Conservation (phyloP, 2,797 vertebrate genomes). For the Pangasius larnaudii region DNA sequence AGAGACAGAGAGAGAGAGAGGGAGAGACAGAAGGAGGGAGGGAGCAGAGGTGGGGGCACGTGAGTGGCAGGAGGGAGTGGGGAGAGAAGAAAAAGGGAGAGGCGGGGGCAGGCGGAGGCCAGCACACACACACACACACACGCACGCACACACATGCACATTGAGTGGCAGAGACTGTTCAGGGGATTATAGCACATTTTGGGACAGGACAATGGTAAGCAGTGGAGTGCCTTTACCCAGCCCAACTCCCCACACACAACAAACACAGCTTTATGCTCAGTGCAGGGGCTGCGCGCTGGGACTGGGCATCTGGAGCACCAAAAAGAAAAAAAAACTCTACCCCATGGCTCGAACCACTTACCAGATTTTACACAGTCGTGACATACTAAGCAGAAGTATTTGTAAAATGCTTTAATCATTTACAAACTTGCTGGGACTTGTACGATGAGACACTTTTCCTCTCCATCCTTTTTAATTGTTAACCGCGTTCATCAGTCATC, state of each 20-base stretch:
- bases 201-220: constrained; percentile 75
- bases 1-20: constrained; percentile 34
- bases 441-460: not conserved
- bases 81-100: constrained; percentile 64
- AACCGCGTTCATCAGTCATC: not conserved
- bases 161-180: constrained; percentile 64
- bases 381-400: constrained; percentile 19
- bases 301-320: constrained; percentile 48
- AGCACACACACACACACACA: constrained; percentile 42
- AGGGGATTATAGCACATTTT: constrained; percentile 75
- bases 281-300: constrained; percentile 66
- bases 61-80: constrained; percentile 51
- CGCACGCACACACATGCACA: constrained; percentile 30
- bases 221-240: constrained; percentile 68
- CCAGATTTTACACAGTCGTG: constrained; percentile 18
- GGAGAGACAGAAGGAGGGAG: constrained; percentile 62
- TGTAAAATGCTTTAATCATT: constrained; percentile 19
- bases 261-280: constrained; percentile 68
- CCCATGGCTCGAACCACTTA: not conserved
- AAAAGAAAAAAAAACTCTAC: not conserved
- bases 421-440: constrained; percentile 21
- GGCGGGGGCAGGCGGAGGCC: constrained; percentile 57
- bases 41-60: constrained; percentile 53
- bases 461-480: not conserved
- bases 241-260: constrained; percentile 63